phyloP scores from a whole-genome alignment of 1,140 invertebrate genomes.

The Papilio helenus region DNA sequence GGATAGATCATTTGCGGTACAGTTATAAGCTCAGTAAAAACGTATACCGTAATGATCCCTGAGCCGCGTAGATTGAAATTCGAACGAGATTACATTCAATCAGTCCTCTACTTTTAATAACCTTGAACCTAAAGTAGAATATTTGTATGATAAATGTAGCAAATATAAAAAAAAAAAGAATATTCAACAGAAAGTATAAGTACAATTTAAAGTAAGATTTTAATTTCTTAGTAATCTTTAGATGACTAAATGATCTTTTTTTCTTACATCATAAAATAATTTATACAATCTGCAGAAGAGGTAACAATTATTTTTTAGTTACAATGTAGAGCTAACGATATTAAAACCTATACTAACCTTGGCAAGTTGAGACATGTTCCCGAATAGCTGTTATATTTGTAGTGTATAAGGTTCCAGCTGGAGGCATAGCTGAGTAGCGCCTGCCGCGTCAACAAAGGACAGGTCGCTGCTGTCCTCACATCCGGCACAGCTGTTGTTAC shows the following conservation, averaged over 20 bases:
- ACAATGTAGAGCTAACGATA: background rate
- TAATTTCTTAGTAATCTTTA: no score
- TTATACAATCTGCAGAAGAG: background rate
- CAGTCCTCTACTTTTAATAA: background rate
- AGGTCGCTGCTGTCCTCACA: conserved; percentile 78
- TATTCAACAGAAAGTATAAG: no score
- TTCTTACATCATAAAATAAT: background rate
- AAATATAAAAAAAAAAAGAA: background rate
- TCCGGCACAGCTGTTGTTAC: conserved; percentile 88
- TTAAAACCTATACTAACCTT: conserved; percentile 83
- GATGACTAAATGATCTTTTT: no score
- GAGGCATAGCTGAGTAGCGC: conserved; percentile 93
- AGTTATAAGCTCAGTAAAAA: conserved; percentile 17
- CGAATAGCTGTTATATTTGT: conserved; percentile 93
- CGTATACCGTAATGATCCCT: background rate
- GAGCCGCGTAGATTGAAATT: background rate
- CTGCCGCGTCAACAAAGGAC: conserved; percentile 91
- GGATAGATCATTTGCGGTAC: conserved; percentile 1
- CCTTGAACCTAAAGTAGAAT: background rate
- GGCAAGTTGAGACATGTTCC: conserved; percentile 93
- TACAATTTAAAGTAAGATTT: no score
- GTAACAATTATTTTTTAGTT: background rate
- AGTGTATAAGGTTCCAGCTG: conserved; percentile 94
- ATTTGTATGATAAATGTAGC: background rate
- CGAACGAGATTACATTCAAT: background rate